Base-by-base conservation (phyloP, 1,140 invertebrate genomes). In the Galleria mellonella region DNA sequence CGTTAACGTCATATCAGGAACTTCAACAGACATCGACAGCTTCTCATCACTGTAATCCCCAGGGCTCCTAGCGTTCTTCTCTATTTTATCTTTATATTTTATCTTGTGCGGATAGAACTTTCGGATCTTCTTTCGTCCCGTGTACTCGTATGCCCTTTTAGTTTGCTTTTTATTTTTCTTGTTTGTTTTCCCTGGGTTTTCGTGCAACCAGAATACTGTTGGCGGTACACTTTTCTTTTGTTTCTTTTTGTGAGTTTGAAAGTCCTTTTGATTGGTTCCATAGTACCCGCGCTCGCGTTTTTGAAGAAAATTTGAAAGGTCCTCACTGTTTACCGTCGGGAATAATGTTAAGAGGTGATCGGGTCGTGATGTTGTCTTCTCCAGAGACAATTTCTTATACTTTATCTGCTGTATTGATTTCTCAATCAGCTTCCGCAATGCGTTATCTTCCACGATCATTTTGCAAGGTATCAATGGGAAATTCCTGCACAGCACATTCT, bases 31-130 rank as follows among this genome's bases (percentile, higher is more conserved):
- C 64, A 78, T 70, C 0, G 79, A 81, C 1, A 77, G 28, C 9
- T 68, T 72, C 29, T 82, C 79, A 4, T 61, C 71, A 0, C 66
- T 69, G 11, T 72, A 62, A 10, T 72, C 71, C 0, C 44, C 55
- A 15, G 58, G 64, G 5, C 69, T 47, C 23, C 50, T 52, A 0
- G 30, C 12, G 1, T 47, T 40, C 31, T 47, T 56, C 0, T 17
- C 36, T 12, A 12, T 17, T 40, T 76, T 79, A 12, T 77, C 76
- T 32, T 70, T 76, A 30, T 76, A 72, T 42, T 82, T 82, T 8
- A 79, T 60, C 48, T 82, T 83, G 49, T 82, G 75, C 0, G 77
- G 79, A 41, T 75, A 84, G 40, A 76, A 82, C 23, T 78, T 81
- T 0, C 66, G 52, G 0, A 84, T 58, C 30, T 79, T 81, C 58